Evolutionary conservation across 2,797 vertebrate genomes (phyloP).

Genomic region (Myripristis murdjan): DNA sequence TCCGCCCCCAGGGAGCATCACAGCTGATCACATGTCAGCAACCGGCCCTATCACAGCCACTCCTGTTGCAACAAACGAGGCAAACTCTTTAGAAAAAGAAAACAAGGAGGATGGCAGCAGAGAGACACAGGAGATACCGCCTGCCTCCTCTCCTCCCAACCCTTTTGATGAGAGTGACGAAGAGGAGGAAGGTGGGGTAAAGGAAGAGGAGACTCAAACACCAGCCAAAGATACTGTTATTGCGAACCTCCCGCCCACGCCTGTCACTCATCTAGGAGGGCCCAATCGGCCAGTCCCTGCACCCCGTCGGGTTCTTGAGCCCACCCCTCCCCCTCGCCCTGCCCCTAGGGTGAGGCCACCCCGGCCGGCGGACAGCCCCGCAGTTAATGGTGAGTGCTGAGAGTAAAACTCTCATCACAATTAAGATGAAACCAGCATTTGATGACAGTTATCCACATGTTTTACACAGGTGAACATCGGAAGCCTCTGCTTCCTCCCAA

Average conservation of each 20-base stretch:
- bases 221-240: slow-evolving; percentile 46
- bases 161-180: slow-evolving; percentile 87
- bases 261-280: slow-evolving; percentile 37
- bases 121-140: slow-evolving; percentile 24
- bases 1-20: slow-evolving; percentile 24
- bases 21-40: background rate
- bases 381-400: slow-evolving; percentile 64
- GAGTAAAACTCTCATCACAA: background rate
- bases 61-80: slow-evolving; percentile 14
- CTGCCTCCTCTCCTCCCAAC: slow-evolving; percentile 79
- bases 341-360: slow-evolving; percentile 70
- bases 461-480: slow-evolving; percentile 73
- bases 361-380: slow-evolving; percentile 49
- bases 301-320: slow-evolving; percentile 78
- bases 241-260: slow-evolving; percentile 50
- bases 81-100: slow-evolving; percentile 46
- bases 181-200: slow-evolving; percentile 67
- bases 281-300: slow-evolving; percentile 81
- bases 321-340: slow-evolving; percentile 74
- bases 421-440: background rate
- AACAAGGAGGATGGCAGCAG: slow-evolving; percentile 28
- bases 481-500: slow-evolving; percentile 88
- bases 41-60: slow-evolving; percentile 14
- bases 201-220: slow-evolving; percentile 52
- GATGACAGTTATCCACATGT: slow-evolving; percentile 16